A percentile compares a stretch with the other conserved stretches of the same genome.
phyloP scores from a whole-genome alignment of 2,113 vertebrate species.

The Alethe diademata region DNA sequence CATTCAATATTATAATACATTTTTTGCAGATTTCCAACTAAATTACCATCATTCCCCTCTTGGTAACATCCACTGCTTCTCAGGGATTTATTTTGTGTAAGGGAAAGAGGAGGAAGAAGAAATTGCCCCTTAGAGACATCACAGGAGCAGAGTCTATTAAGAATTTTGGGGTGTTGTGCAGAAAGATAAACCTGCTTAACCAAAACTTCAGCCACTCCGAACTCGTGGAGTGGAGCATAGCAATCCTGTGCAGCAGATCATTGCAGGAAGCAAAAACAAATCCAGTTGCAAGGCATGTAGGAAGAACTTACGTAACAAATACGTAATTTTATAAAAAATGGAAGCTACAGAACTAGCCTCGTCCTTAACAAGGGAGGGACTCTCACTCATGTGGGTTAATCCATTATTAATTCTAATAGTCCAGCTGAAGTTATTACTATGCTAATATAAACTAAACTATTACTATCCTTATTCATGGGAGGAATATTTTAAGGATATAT shows the following conservation, averaged over 20 bases:
- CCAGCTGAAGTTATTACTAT: constrained; percentile 25
- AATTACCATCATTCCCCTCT: neutral
- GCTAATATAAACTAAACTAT: constrained; percentile 32
- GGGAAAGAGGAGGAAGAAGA: neutral
- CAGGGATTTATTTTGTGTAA: neutral
- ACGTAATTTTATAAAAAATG: neutral
- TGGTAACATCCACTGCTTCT: neutral
- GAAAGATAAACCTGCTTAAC: neutral
- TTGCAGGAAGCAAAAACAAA: neutral
- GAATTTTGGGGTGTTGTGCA: neutral
- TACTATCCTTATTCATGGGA: neutral
- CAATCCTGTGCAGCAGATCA: neutral
- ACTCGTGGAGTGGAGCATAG: neutral
- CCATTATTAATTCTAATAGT: constrained; percentile 26
- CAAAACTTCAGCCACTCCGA: neutral
- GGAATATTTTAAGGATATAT: neutral
- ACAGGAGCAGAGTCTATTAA: neutral
- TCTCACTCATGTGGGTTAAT: neutral
- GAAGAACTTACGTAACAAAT: constrained; percentile 1
- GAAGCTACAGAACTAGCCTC: neutral
- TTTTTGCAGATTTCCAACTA: neutral
- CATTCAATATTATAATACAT: neutral
- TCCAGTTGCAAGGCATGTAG: neutral
- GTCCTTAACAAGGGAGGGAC: neutral
- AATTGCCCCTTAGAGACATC: neutral